These are phyloP conservation scores for Alethe castanea DNA, from an alignment of 2,113 vertebrate species.

Conservation along the genomic window DNA sequence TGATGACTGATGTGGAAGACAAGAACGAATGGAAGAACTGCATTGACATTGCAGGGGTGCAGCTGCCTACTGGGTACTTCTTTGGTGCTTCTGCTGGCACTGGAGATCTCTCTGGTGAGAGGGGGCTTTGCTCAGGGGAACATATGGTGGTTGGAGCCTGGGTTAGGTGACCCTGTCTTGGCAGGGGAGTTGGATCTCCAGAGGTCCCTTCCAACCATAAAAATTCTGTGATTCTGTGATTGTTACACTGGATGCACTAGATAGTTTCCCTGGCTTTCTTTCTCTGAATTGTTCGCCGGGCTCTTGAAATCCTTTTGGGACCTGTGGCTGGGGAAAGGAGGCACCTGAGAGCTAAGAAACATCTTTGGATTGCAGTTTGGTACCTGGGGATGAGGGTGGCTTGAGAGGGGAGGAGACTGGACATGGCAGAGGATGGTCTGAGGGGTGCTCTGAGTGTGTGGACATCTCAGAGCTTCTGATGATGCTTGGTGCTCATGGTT, in stretches of 20 bases:
- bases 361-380: background rate
- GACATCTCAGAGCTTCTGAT: background rate
- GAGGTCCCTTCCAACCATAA: background rate
- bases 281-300: background rate
- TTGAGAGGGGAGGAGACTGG: background rate
- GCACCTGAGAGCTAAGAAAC: background rate
- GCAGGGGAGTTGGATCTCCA: background rate
- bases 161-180: background rate
- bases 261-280: background rate
- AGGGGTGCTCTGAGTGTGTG: background rate
- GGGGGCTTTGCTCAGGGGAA: background rate
- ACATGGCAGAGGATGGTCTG: background rate
- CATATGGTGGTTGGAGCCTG: background rate
- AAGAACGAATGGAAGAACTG: constrained; percentile 97
- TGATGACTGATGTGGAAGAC: constrained; percentile 94
- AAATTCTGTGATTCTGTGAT: background rate
- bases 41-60: constrained; percentile 92
- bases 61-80: constrained; percentile 94
- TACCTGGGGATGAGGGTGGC: background rate
- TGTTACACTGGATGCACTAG: background rate
- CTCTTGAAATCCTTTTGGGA: background rate
- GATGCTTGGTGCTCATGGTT: background rate
- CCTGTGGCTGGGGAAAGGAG: background rate
- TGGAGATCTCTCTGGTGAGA: constrained; percentile 93
- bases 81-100: constrained; percentile 96